phyloP scores from a whole-genome alignment of 2,797 vertebrate species.

The Sebastes goodei region DNA sequence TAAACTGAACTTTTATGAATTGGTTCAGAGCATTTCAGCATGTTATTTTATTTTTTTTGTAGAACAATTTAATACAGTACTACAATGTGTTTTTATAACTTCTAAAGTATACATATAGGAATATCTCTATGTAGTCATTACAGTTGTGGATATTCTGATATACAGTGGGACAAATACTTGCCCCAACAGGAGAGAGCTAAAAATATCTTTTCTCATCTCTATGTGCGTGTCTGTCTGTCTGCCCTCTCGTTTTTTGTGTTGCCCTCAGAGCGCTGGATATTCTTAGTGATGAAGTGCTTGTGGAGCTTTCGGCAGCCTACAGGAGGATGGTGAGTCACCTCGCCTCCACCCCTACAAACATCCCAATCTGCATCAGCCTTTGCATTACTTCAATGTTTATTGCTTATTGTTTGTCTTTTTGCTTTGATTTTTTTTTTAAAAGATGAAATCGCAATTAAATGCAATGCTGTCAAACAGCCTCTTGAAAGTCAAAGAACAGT shows the following conservation, averaged over 20 bases:
- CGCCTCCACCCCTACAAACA: background rate
- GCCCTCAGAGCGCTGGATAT: slow-evolving; percentile 90
- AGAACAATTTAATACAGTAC: background rate
- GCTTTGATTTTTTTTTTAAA: background rate
- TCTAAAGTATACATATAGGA: background rate
- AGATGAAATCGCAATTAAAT: background rate
- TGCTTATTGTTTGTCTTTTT: background rate
- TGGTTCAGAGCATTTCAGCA: background rate
- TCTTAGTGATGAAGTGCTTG: slow-evolving; percentile 92
- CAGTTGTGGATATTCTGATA: background rate
- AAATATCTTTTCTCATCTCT: slow-evolving; percentile 16
- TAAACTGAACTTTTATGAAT: background rate
- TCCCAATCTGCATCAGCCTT: background rate
- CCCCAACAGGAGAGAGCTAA: background rate
- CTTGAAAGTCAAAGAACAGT: background rate
- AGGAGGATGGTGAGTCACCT: slow-evolving; percentile 88
- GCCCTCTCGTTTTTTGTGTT: slow-evolving; percentile 28
- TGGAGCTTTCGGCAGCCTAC: slow-evolving; percentile 92
- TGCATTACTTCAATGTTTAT: background rate
- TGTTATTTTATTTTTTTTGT: background rate
- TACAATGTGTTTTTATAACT: background rate
- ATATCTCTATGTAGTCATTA: background rate
- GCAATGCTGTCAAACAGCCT: background rate
- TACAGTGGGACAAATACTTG: background rate
- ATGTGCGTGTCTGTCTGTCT: slow-evolving; percentile 2